phyloP scores from a whole-genome alignment of 1,140 invertebrate genomes.

The Pectinophora gossypiella region DNA sequence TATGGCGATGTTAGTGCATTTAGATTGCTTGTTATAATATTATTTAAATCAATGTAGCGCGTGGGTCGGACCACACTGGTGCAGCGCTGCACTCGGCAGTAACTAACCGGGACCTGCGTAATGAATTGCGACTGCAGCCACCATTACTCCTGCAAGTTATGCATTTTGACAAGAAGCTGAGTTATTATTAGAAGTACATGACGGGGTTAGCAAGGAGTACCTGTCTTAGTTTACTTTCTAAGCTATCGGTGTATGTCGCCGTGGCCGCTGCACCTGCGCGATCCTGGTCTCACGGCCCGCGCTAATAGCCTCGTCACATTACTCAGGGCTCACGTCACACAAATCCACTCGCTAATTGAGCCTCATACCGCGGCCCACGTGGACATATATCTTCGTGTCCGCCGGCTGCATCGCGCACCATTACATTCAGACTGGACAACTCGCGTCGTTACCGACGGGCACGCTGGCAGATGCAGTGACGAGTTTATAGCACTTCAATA shows the following conservation, averaged over 20 bases:
- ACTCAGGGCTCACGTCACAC: neutral
- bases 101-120: neutral
- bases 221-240: too few species aligned
- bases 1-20: conserved; percentile 4
- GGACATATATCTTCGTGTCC: neutral
- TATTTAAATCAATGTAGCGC: neutral
- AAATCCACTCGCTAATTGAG: neutral
- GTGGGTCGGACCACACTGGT: neutral
- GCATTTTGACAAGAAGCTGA: too few species aligned
- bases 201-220: too few species aligned
- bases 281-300: too few species aligned
- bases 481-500: too few species aligned
- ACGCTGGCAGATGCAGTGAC: too few species aligned
- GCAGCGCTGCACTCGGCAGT: neutral
- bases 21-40: neutral
- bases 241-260: too few species aligned
- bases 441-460: too few species aligned
- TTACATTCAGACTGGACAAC: too few species aligned
- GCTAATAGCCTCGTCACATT: neutral
- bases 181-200: too few species aligned
- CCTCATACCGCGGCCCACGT: neutral
- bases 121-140: neutral
- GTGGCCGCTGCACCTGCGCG: too few species aligned
- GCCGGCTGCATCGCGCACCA: neutral
- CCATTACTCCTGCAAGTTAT: neutral